phyloP scores from a whole-genome alignment of 2,888 invertebrate species.

The Nebria salina region DNA sequence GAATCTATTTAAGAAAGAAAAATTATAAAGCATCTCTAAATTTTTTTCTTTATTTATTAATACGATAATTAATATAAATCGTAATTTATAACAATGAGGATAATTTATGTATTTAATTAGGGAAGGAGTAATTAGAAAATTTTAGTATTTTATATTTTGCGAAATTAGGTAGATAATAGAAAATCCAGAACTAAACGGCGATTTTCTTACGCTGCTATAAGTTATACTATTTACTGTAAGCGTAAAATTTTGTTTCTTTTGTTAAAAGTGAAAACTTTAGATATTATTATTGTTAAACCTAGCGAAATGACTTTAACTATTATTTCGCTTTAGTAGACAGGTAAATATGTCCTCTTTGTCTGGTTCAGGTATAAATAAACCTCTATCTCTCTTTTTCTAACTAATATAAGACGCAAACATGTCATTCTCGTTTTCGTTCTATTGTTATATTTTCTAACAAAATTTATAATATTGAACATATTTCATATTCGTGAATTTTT shows the following conservation, averaged over 20 bases:
- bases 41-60: no score
- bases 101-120: no score
- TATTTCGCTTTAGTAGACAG: neutral
- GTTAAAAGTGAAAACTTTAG: neutral
- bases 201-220: no score
- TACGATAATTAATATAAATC: no score
- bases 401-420: neutral
- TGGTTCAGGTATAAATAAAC: neutral
- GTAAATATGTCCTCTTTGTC: neutral
- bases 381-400: neutral
- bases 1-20: neutral
- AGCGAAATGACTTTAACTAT: neutral
- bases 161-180: no score
- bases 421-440: no score
- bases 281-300: neutral
- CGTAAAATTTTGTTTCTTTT: neutral
- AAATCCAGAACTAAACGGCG: no score
- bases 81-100: no score
- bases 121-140: no score
- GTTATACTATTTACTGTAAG: no score
- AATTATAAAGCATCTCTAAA: no score
- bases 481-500: neutral
- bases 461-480: neutral
- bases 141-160: no score
- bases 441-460: neutral